Conservation (phyloP, 2,113 vertebrate genomes). For the Paraplagusia blochii region DNA sequence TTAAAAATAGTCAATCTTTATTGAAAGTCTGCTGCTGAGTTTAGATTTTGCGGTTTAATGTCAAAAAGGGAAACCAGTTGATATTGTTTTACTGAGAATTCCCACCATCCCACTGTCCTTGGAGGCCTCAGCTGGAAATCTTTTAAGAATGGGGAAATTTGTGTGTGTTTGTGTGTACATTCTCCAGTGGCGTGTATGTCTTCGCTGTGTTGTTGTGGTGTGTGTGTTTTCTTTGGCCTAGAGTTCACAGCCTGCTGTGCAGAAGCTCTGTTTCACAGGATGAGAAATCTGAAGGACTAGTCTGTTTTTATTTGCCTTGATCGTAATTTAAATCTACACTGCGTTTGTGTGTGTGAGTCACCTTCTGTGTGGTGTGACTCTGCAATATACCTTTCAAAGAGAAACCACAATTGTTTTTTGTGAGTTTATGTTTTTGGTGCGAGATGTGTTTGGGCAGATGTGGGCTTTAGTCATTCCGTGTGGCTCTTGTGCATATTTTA, state of each 20-base stretch:
- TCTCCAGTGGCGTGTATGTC: too few relatives aligned
- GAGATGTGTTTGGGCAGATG: not conserved
- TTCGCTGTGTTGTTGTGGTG: constrained; percentile 30
- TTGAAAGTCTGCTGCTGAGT: constrained; percentile 2
- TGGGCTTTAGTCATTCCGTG: not conserved
- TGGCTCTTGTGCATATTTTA: constrained; percentile 14
- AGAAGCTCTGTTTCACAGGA: constrained; percentile 57
- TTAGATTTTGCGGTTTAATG: constrained; percentile 7
- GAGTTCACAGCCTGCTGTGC: constrained; percentile 31
- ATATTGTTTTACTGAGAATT: constrained; percentile 36
- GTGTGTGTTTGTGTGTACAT: constrained; percentile 28
- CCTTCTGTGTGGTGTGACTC: not conserved
- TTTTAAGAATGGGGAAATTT: constrained; percentile 25
- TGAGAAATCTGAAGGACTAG: constrained; percentile 42
- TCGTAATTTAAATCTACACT: not conserved
- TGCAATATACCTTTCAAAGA: not conserved
- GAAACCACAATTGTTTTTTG: not conserved
- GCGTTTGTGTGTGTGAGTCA: not conserved
- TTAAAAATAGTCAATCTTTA: too few relatives aligned
- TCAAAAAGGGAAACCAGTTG: constrained; percentile 26
- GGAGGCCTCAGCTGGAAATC: constrained; percentile 37
- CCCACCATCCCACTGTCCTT: constrained; percentile 12
- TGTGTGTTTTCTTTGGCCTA: constrained; percentile 50
- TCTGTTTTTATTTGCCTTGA: constrained; percentile 24
- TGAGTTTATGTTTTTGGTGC: constrained; percentile 5